A percentile compares a stretch with the other conserved stretches of the same genome.
Conservation (phyloP, 2,797 vertebrate genomes). For the Hemibagrus guttatus region DNA sequence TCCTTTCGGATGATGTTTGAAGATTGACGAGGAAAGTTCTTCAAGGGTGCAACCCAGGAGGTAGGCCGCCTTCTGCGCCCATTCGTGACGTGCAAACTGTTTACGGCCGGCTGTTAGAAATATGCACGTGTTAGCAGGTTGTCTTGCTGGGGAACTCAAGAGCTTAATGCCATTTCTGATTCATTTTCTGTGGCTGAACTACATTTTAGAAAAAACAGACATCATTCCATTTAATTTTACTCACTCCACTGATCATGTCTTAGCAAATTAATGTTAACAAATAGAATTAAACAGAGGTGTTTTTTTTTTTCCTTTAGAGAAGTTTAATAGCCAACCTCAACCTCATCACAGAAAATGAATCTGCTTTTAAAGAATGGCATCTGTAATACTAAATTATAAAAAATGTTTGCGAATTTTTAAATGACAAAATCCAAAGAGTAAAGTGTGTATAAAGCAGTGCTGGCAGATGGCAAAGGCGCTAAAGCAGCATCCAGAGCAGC, state of each 20-base stretch:
- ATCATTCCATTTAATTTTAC: neutral
- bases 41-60: conserved; percentile 93
- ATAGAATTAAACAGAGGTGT: neutral
- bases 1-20: conserved; percentile 90
- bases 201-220: neutral
- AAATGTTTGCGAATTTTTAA: neutral
- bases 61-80: conserved; percentile 97
- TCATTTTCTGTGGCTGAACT: conserved; percentile 21
- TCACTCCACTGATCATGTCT: neutral
- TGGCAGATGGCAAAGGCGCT: neutral
- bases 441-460: neutral
- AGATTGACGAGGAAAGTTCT: conserved; percentile 92
- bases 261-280: neutral
- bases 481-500: conserved; percentile 23
- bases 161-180: neutral
- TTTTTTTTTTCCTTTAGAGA: neutral
- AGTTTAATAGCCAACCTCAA: neutral
- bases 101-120: conserved; percentile 82
- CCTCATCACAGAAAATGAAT: conserved; percentile 42
- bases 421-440: conserved; percentile 7
- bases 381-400: neutral
- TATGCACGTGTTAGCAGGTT: neutral
- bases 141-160: neutral
- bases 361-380: conserved; percentile 16
- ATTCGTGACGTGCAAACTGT: conserved; percentile 96